Conservation (phyloP, 92 coral and sea anemone species). For the Ricordea florida region DNA sequence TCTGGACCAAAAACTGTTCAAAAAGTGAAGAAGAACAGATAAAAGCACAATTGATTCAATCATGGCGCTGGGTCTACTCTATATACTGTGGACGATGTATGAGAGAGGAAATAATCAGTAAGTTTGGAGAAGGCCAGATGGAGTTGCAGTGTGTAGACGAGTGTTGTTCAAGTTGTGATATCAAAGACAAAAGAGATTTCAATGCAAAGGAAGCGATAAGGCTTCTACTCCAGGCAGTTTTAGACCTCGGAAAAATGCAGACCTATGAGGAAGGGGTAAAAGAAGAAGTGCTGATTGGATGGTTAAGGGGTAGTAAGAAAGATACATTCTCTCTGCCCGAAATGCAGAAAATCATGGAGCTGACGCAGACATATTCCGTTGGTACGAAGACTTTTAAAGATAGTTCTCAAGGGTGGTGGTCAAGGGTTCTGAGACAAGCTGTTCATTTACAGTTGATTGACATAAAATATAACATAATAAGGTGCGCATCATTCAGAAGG, state of each 20-base stretch:
- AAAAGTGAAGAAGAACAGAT: not conserved
- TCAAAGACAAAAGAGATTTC: slow-evolving; percentile 11
- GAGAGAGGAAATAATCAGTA: slow-evolving; percentile 13
- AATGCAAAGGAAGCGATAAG: slow-evolving; percentile 27
- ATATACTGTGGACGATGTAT: slow-evolving; percentile 37
- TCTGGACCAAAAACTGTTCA: slow-evolving; percentile 10
- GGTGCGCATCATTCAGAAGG: slow-evolving; percentile 33
- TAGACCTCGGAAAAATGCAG: slow-evolving; percentile 18
- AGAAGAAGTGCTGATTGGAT: slow-evolving; percentile 38
- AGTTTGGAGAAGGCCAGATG: slow-evolving; percentile 31
- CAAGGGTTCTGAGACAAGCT: slow-evolving; percentile 45
- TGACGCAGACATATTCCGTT: slow-evolving; percentile 28
- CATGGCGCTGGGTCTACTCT: slow-evolving; percentile 16
- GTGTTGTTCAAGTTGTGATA: slow-evolving; percentile 67
- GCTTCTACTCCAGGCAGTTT: slow-evolving; percentile 29
- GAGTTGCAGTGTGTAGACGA: slow-evolving; percentile 12
- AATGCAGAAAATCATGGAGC: slow-evolving; percentile 25
- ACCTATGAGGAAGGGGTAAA: slow-evolving; percentile 32
- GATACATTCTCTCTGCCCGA: slow-evolving; percentile 39
- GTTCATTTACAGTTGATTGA: slow-evolving; percentile 15
- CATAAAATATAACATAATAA: slow-evolving; percentile 26
- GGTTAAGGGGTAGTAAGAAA: slow-evolving; percentile 54
- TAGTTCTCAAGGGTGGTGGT: slow-evolving; percentile 48
- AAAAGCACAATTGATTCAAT: not conserved
- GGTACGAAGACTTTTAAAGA: slow-evolving; percentile 11